Percentiles rank a stretch among this genome's conserved stretches.
phyloP scores from a whole-genome alignment of 2,113 vertebrate genomes.

The Gallinago jamesoni region DNA sequence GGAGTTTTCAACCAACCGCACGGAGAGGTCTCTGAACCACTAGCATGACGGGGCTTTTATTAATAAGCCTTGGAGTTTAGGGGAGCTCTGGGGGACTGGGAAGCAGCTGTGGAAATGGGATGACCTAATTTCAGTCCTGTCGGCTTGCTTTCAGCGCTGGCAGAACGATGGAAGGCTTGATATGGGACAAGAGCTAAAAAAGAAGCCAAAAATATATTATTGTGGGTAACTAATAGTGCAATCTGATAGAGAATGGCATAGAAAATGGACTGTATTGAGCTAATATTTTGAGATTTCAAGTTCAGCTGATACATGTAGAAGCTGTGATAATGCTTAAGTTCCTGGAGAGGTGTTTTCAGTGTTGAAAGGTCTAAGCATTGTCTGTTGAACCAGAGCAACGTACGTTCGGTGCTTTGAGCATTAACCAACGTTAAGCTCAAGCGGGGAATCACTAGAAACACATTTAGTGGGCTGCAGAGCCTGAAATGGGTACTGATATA shows the following conservation, averaged over 20 bases:
- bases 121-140: background rate
- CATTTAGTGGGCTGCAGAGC: background rate
- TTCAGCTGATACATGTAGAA: background rate
- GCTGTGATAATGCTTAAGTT: background rate
- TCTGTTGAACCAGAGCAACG: background rate
- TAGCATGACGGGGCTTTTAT: background rate
- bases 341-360: background rate
- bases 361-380: background rate
- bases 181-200: background rate
- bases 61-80: background rate
- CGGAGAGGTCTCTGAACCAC: background rate
- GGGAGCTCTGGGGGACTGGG: background rate
- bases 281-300: background rate
- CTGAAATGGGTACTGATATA: background rate
- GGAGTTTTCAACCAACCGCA: background rate
- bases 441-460: background rate
- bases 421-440: background rate
- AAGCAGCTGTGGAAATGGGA: background rate
- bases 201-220: background rate
- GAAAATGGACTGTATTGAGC: background rate
- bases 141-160: background rate
- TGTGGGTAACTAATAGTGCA: background rate
- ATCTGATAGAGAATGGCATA: background rate
- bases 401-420: accelerated
- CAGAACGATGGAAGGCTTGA: background rate